Percentiles rank a stretch among this genome's conserved stretches.
Conservation (phyloP, 2,797 vertebrate genomes). For the Coccyzus lansbergi region DNA sequence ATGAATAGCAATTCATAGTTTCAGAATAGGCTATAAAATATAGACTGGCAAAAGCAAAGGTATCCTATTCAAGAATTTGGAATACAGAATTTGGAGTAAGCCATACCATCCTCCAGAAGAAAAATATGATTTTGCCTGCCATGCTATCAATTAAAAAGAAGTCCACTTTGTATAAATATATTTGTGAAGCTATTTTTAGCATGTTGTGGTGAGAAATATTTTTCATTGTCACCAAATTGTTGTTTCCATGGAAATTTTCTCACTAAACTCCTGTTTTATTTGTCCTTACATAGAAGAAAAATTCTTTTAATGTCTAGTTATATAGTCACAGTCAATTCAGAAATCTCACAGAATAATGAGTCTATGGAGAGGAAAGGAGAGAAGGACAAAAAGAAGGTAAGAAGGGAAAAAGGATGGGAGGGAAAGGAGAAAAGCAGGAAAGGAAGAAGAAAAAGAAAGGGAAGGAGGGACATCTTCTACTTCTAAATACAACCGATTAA, state of each 20-base stretch:
- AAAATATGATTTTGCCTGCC: background rate
- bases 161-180: background rate
- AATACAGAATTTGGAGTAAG: background rate
- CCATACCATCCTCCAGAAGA: background rate
- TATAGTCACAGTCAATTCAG: background rate
- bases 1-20: background rate
- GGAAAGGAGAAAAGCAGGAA: background rate
- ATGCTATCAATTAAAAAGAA: background rate
- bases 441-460: background rate
- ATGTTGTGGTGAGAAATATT: background rate
- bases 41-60: background rate
- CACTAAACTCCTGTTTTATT: conserved; percentile 22
- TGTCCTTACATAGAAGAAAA: conserved; percentile 2
- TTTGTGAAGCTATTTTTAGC: conserved; percentile 51
- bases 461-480: background rate
- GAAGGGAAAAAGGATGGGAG: background rate
- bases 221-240: conserved; percentile 30
- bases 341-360: background rate
- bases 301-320: background rate
- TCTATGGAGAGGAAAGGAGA: background rate
- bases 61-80: background rate
- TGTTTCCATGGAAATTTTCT: conserved; percentile 65
- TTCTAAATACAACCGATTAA: background rate
- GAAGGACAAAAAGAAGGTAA: background rate
- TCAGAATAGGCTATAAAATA: background rate